These are phyloP conservation scores for Manis crassicaudata DNA, from an alignment of 2,797 vertebrate species.

Conservation along the genomic window DNA sequence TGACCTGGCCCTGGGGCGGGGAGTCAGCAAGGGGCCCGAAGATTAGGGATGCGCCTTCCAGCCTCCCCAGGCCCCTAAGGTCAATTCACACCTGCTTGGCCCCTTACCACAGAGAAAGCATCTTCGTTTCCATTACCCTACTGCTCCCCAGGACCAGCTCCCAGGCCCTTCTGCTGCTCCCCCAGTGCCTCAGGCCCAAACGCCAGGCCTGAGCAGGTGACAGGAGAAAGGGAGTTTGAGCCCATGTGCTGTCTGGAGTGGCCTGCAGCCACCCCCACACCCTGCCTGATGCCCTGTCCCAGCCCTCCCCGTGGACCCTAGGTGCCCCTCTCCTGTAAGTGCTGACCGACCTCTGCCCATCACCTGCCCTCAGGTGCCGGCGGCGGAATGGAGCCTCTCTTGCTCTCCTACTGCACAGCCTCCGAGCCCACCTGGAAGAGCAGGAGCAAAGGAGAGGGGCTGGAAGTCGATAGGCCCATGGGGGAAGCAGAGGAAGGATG, in stretches of 20 bases:
- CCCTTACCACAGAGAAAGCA: neutral
- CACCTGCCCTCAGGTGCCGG: too few species aligned
- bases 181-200: neutral
- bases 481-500: too few species aligned
- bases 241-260: too few species aligned
- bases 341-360: neutral
- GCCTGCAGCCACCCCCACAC: too few species aligned
- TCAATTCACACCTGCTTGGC: neutral
- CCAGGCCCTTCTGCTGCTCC: neutral
- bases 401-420: rapidly evolving
- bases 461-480: too few species aligned
- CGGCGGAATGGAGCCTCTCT: rapidly evolving
- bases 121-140: neutral
- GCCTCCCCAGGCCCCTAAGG: neutral
- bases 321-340: too few species aligned
- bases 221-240: too few species aligned
- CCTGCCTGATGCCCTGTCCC: neutral
- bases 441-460: neutral
- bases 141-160: too few species aligned
- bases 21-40: too few species aligned
- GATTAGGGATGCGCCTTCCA: neutral
- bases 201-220: too few species aligned
- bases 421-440: neutral
- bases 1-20: too few species aligned
- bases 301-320: too few species aligned